These are phyloP conservation scores for Brenthis daphne DNA, from an alignment of 2,888 invertebrate species.

Conservation along the genomic window DNA sequence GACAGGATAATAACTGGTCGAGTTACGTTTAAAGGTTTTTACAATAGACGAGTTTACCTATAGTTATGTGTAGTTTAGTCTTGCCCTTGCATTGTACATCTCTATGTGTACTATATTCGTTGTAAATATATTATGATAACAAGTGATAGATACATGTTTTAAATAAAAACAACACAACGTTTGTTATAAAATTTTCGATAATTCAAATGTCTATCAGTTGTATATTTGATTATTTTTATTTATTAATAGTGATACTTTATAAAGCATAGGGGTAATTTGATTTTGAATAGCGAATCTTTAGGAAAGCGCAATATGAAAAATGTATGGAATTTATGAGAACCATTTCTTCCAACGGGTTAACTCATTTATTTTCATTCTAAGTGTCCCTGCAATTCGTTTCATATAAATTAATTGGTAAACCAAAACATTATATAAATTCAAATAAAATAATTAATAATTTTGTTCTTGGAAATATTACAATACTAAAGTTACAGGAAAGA, in stretches of 20 bases:
- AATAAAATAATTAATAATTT: constrained; percentile 7
- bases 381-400: constrained; percentile 6
- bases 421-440: constrained; percentile 12
- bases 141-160: constrained; percentile 54
- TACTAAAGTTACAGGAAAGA: constrained; percentile 17
- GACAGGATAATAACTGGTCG: constrained; percentile 14
- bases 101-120: constrained; percentile 55
- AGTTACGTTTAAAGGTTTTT: not conserved
- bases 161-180: not conserved
- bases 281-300: not conserved
- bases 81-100: constrained; percentile 12
- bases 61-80: constrained; percentile 9
- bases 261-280: no score
- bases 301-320: not conserved
- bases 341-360: not conserved
- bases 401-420: not conserved
- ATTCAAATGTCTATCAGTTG: not conserved
- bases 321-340: not conserved
- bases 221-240: not conserved
- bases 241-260: not conserved
- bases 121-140: constrained; percentile 74
- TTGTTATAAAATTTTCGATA: not conserved
- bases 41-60: not conserved
- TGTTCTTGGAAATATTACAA: constrained; percentile 10
- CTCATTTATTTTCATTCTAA: not conserved